Percentiles rank a stretch among this genome's conserved stretches.
Evolutionary conservation across 2,113 vertebrate genomes (phyloP).

Genomic region (Grammomys surdaster): DNA sequence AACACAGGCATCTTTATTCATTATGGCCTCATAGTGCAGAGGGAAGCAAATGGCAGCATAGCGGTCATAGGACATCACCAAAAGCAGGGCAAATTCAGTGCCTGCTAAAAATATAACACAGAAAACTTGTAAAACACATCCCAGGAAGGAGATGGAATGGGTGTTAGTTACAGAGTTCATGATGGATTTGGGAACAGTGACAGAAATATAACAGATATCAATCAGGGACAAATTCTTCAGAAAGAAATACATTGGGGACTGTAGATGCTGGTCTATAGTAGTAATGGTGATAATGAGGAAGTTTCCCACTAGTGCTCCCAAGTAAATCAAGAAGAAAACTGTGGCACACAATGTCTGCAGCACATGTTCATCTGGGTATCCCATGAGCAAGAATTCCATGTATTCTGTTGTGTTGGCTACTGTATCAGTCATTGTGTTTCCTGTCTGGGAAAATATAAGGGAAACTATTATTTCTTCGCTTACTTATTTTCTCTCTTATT

Average conservation of each 20-base stretch:
- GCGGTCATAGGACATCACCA: conserved; percentile 62
- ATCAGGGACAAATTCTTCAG: conserved; percentile 54
- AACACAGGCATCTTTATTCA: conserved; percentile 53
- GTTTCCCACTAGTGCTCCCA: conserved; percentile 65
- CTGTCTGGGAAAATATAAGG: neutral
- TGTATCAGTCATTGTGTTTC: neutral
- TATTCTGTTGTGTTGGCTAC: conserved; percentile 22
- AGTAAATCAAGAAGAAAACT: conserved; percentile 54
- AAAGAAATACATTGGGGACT: neutral
- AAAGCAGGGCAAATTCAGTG: conserved; percentile 68
- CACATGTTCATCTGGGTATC: neutral
- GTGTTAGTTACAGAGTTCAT: neutral
- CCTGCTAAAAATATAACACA: conserved; percentile 59
- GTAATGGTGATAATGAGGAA: conserved; percentile 62
- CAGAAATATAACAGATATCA: conserved; percentile 71
- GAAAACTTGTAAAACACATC: neutral
- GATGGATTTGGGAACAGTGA: conserved; percentile 72
- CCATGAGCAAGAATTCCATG: conserved; percentile 56
- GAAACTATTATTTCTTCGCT: neutral
- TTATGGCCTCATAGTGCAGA: neutral
- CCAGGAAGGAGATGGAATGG: neutral
- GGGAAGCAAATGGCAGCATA: neutral
- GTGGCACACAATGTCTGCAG: neutral
- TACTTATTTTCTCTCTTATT: too few relatives aligned
- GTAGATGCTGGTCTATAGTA: conserved; percentile 36